phyloP scores from a whole-genome alignment of 2,888 invertebrate genomes.

The Eupithecia vulgata region DNA sequence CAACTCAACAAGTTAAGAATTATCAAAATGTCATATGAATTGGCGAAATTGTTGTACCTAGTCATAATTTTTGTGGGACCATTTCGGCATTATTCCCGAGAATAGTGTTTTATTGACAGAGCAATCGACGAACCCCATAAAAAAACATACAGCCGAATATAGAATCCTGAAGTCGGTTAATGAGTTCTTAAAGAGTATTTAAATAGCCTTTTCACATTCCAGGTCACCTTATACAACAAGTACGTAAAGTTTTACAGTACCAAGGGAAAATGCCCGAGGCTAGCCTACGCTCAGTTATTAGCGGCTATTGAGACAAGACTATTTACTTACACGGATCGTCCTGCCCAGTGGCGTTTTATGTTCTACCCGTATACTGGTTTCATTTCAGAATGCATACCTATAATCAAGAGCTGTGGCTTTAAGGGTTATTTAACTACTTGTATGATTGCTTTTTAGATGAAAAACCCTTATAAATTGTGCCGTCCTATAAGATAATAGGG shows the following conservation, averaged over 20 bases:
- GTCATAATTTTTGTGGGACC: too few species aligned
- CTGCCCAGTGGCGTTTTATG: conserved; percentile 59
- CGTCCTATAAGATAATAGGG: background rate
- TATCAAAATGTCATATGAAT: too few species aligned
- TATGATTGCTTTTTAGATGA: background rate
- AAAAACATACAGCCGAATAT: too few species aligned
- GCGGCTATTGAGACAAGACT: conserved; percentile 77
- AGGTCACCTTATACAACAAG: conserved; percentile 34
- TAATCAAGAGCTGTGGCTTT: background rate
- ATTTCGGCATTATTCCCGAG: too few species aligned
- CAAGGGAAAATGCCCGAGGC: conserved; percentile 70
- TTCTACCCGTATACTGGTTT: conserved; percentile 1
- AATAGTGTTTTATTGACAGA: too few species aligned
- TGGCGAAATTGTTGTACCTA: too few species aligned
- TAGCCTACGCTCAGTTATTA: conserved; percentile 76
- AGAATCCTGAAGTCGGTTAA: background rate
- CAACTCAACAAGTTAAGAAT: too few species aligned
- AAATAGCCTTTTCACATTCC: background rate
- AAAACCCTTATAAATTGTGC: background rate
- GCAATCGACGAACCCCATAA: too few species aligned
- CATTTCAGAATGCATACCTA: background rate
- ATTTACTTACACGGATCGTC: conserved; percentile 74
- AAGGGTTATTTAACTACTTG: background rate
- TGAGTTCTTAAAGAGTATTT: background rate
- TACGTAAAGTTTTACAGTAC: conserved; percentile 67